Evolutionary conservation across 2,113 vertebrate species (phyloP), one percentile per base, ranked within the genome.

Genomic region (Cottus gobio): DNA sequence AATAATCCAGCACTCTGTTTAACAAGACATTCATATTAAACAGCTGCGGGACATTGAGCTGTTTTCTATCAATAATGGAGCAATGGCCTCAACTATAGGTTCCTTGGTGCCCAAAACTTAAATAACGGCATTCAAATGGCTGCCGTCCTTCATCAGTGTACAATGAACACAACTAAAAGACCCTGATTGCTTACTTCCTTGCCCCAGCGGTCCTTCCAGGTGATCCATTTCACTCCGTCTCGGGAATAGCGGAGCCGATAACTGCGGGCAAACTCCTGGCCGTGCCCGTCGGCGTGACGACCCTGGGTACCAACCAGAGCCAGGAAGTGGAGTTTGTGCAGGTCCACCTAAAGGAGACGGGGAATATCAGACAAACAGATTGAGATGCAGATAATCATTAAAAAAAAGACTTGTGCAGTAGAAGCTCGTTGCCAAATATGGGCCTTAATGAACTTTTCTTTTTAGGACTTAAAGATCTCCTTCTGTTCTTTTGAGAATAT

Each of bases 251-350:
- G 95, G 18, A 98, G 95, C 0, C 96, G 94, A 85, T 98, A 99
- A 73, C 93, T 92, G 0, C 92, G 96, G 34, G 96, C 96, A 79
- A 98, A 99, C 90, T 99, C 97, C 78, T 95, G 95, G n/a, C 97
- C 97, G 0, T 96, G 96, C 7, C 97, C 97, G 0, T 96, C 96
- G 0, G 97, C 97, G 0, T 98, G 97, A 13, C 97, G 96, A 4
- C 97, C 97, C 90, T 99, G 97, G 0, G 96, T 98, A 68, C 96
- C 97, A 75, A 97, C 97, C 92, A 98, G 91, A 1, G 97, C 96
- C 85, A 99, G 91, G 82, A 98, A 93, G 89, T 97, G 94, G 15
- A 98, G 94, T 9, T 77, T 91, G 26, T 76, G 95, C 39, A 99
- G 94, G 75, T 98, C 96, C 71, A 99, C 94, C 94, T 94, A 46